Base-by-base conservation (phyloP, 2,888 invertebrate species). In the Macrosoma leucophasiata region DNA sequence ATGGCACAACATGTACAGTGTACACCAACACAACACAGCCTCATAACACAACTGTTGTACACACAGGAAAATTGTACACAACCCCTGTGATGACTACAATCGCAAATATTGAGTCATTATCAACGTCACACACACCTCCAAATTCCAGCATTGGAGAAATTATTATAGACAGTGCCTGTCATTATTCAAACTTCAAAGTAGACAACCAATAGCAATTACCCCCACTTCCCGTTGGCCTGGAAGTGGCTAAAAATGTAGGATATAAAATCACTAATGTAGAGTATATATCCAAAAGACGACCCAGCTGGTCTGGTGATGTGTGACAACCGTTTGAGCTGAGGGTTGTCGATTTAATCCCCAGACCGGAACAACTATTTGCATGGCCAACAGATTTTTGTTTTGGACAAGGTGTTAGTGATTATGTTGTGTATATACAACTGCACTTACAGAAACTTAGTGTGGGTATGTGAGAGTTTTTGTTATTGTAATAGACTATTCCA, bases 101-200 rank as follows among this genome's bases (percentile, higher is more conserved):
- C 2, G 44, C 71, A 4, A 77, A 74, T 36, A 70, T 77, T 33
- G 78, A 78, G n/a, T 64, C 73, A 0, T 39, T 77, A 12, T 31
- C 66, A 1, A 46, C 62, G 0, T 43, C 71, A 0, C 69, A 75
- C 30, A 55, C 68, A 1, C 61, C 76, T 0, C 62, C 78, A 2
- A 70, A 71, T 0, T 58, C 78, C 0, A 65, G 67, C 0, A 79
- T 82, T 19, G 74, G 64, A 54, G 82, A 82, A 43, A 82, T 82
- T 3, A 77, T 82, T 1, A 81, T 82, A 9, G 77, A 72, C 27
- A 61, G 65, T 45, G 61, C 68, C 1, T 82, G 82, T 41, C 77
- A 78, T 43, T 82, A 82, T 41, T 60, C 77, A 3, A 76, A 77
- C 24, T 82, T 82, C 37, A 82, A 82, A 60, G 79, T 79, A 19